These are phyloP conservation scores for Callosobruchus maculatus DNA, from an alignment of 2,888 invertebrate species.

Conservation along the genomic window DNA sequence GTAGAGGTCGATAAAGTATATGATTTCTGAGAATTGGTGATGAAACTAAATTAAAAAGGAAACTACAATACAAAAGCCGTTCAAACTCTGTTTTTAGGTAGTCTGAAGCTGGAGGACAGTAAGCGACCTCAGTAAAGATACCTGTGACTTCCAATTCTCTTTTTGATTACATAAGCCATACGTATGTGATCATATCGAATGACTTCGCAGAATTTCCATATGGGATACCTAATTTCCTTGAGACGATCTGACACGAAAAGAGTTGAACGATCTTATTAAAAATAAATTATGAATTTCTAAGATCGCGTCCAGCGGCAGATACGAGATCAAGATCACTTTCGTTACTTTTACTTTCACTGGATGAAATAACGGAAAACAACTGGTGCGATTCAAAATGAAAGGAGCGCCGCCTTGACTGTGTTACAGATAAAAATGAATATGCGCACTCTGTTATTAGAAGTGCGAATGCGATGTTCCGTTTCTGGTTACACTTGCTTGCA, in stretches of 20 bases:
- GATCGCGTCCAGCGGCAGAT: background rate
- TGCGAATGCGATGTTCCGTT: background rate
- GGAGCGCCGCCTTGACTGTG: background rate
- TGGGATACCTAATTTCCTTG: background rate
- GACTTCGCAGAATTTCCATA: no score
- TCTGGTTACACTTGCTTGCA: no score
- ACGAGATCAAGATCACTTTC: background rate
- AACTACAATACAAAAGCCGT: no score
- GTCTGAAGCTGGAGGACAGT: no score
- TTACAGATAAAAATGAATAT: background rate
- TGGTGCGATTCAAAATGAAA: background rate
- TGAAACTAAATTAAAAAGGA: no score
- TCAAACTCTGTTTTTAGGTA: no score
- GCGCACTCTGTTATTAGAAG: background rate
- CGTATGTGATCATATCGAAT: no score
- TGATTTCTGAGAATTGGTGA: no score
- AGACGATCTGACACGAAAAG: background rate
- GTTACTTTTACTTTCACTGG: background rate
- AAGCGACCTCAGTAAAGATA: no score
- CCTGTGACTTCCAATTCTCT: no score
- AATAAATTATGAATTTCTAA: background rate
- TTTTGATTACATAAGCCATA: no score
- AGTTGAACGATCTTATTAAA: background rate
- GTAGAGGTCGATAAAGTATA: no score
- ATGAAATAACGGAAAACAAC: background rate